Evolutionary conservation across 64 coral and sea anemone genomes (phyloP).

Genomic region (Actinia equina): DNA sequence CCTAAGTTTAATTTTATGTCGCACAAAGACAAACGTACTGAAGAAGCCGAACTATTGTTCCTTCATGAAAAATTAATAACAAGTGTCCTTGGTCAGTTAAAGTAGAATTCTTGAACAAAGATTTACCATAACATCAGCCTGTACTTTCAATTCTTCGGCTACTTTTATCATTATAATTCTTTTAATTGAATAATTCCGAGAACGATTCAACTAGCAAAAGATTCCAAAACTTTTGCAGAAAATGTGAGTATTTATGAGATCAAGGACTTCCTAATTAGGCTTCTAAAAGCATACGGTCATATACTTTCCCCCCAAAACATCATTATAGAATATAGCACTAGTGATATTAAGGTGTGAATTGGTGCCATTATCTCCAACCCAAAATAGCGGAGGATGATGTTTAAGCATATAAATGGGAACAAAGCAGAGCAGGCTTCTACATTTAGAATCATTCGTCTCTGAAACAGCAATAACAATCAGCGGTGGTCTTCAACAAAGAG

Average conservation of each 20-base stretch:
- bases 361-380: neutral
- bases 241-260: neutral
- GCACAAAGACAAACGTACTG: neutral
- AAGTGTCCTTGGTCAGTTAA: neutral
- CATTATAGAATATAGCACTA: neutral
- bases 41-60: neutral
- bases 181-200: neutral
- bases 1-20: neutral
- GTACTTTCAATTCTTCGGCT: neutral
- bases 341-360: neutral
- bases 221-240: neutral
- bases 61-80: neutral
- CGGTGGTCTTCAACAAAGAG: slow-evolving; percentile 1
- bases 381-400: slow-evolving; percentile 6
- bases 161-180: neutral
- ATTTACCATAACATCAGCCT: neutral
- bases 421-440: neutral
- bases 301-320: neutral
- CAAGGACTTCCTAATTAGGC: neutral
- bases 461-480: neutral
- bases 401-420: neutral
- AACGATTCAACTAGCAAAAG: neutral
- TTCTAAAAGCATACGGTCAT: neutral
- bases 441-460: neutral
- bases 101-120: slow-evolving; percentile 8